Percentiles rank a stretch among this genome's conserved stretches.
These are phyloP conservation scores for Clarias platycephalus DNA, from an alignment of 2,797 vertebrate species.

Conservation along the genomic window DNA sequence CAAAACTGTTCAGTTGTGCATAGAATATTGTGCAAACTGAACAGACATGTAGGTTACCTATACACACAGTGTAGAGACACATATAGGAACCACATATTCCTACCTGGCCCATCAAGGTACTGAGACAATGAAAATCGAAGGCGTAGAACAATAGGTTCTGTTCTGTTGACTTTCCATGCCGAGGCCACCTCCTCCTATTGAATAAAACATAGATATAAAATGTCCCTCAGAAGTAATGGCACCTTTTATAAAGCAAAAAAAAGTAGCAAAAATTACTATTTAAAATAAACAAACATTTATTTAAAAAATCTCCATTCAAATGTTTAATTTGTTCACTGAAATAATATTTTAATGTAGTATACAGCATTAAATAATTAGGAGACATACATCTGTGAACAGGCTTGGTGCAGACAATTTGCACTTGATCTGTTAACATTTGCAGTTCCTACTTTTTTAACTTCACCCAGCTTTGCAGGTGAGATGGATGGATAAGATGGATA, in stretches of 20 bases:
- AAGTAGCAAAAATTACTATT: neutral
- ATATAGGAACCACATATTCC: constrained; percentile 46
- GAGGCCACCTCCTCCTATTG: constrained; percentile 85
- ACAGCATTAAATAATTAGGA: neutral
- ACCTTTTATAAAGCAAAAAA: neutral
- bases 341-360: neutral
- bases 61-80: neutral
- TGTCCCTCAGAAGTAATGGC: neutral
- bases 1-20: neutral
- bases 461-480: neutral
- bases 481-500: too few species aligned
- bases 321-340: neutral
- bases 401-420: neutral
- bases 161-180: constrained; percentile 88
- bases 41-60: neutral
- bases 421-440: neutral
- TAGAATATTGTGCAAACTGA: neutral
- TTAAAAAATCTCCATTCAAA: neutral
- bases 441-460: neutral
- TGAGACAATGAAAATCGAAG: constrained; percentile 89
- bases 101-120: constrained; percentile 95
- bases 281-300: neutral
- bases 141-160: constrained; percentile 86
- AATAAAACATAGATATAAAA: neutral
- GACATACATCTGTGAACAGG: neutral